Evolutionary conservation across 2,888 invertebrate species (phyloP), one percentile per base, ranked within the genome.

Genomic region (Mactromeris polynyma): DNA sequence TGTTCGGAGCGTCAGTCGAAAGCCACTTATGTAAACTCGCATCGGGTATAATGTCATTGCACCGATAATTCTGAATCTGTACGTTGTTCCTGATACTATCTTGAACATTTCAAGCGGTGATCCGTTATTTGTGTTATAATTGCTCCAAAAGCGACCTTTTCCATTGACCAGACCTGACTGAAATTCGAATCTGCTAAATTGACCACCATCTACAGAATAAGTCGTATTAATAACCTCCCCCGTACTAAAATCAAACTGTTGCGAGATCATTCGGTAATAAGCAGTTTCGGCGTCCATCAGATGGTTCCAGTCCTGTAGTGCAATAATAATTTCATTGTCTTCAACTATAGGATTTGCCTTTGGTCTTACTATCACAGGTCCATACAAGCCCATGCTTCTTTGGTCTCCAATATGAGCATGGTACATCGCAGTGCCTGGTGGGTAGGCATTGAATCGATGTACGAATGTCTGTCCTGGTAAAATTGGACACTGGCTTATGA

Each of bases 401-500:
- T 94, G 94, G 78, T 91, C 87, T 0, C 90, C 91, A 11, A 94
- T 88, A 86, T 94, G 94, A 14, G 94, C 90, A 82, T 94, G 94
- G 81, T 93, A 94, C 88, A 93, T 93, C 81, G 58, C 78, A 11
- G 94, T 94, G 1, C 94, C 94, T 4, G 86, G 85, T 11, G 93
- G 94, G 14, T 81, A 78, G 0, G 92, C 92, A 0, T 81, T 89
- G 81, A 94, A 94, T n/a, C 87, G 80, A 79, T 95, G 94, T 17
- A 92, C 93, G 80, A 93, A 95, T 0, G 82, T 89, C 36, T 93
- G 91, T 1, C 91, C 90, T 1, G 94, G 94, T 4, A 87, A 83
- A 26, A 94, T 92, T 0, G 95, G 94, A 78, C 94, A 95, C 80
- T 95, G 95, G 17, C 94, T 93, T 31, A 95, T 85, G 42, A 85